Conservation (phyloP, 2,113 vertebrate genomes). For the Isichthys henryi region DNA sequence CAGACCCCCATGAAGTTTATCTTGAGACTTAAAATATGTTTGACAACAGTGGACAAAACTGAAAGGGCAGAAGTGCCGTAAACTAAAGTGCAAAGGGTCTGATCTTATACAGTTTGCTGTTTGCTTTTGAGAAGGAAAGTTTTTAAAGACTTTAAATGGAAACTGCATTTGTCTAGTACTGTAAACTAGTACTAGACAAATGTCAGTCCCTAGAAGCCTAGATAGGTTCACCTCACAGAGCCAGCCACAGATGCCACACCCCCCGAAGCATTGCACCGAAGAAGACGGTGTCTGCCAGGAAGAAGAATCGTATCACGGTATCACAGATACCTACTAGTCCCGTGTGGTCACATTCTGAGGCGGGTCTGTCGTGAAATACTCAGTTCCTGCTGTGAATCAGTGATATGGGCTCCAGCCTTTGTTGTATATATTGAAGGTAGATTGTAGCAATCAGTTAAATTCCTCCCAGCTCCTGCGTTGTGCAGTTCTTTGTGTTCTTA, state of each 20-base stretch:
- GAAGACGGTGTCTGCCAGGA: background rate
- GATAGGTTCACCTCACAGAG: background rate
- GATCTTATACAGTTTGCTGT: background rate
- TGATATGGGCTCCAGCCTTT: background rate
- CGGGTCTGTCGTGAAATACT: background rate
- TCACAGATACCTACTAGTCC: background rate
- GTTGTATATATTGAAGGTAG: background rate
- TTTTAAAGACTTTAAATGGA: background rate
- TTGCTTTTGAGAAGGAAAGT: background rate
- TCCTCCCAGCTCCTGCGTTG: background rate
- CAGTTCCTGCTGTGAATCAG: background rate
- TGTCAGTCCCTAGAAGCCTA: background rate
- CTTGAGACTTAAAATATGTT: background rate
- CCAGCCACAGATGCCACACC: background rate
- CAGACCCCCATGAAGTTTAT: background rate
- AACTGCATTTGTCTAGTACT: too few species aligned
- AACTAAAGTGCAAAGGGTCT: background rate
- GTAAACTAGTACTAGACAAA: too few species aligned
- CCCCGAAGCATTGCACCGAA: too few species aligned
- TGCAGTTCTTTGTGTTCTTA: background rate
- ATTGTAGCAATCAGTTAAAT: background rate
- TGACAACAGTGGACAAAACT: background rate
- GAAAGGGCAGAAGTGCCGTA: background rate
- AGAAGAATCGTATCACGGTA: background rate
- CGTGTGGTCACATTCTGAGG: background rate